Evolutionary conservation across 2,797 vertebrate species (phyloP).

Genomic region (Pseudochaenichthys georgianus): DNA sequence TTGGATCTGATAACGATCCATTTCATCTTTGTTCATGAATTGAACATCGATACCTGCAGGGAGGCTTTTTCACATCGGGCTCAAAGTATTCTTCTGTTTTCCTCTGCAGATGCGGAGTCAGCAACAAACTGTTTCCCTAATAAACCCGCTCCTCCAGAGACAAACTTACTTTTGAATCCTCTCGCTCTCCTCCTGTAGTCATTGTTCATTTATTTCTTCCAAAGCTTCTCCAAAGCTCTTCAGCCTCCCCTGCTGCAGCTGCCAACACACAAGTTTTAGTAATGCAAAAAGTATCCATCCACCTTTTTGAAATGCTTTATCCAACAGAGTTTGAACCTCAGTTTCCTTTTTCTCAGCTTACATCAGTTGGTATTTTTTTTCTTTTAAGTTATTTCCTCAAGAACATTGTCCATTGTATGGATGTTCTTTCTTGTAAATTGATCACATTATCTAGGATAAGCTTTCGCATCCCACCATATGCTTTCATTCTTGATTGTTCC

Average conservation of each 20-base stretch:
- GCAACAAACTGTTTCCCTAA: constrained; percentile 45
- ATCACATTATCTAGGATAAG: neutral
- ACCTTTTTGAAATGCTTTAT: constrained; percentile 6
- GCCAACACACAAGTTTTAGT: constrained; percentile 16
- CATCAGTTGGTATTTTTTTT: constrained; percentile 8
- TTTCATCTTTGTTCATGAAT: constrained; percentile 73
- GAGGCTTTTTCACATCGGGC: constrained; percentile 41
- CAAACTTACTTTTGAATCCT: constrained; percentile 18
- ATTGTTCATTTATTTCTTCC: constrained; percentile 27
- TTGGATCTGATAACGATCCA: constrained; percentile 55
- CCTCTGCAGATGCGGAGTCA: constrained; percentile 50
- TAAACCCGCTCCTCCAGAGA: constrained; percentile 34
- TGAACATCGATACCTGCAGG: constrained; percentile 61
- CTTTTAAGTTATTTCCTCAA: neutral
- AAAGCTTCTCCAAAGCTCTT: constrained; percentile 15
- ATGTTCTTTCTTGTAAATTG: neutral
- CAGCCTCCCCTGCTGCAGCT: constrained; percentile 18
- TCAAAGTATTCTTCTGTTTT: constrained; percentile 53
- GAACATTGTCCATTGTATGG: neutral
- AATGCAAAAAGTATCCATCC: neutral
- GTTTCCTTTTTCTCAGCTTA: neutral
- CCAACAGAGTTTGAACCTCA: constrained; percentile 16
- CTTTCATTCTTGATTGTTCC: constrained; percentile 6
- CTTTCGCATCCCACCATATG: neutral
- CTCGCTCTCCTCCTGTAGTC: constrained; percentile 11